A percentile compares a stretch with the other conserved stretches of the same genome.
These are phyloP conservation scores for Kuschelorhynchus macadamiae DNA, from an alignment of 2,888 invertebrate species.

Conservation along the genomic window DNA sequence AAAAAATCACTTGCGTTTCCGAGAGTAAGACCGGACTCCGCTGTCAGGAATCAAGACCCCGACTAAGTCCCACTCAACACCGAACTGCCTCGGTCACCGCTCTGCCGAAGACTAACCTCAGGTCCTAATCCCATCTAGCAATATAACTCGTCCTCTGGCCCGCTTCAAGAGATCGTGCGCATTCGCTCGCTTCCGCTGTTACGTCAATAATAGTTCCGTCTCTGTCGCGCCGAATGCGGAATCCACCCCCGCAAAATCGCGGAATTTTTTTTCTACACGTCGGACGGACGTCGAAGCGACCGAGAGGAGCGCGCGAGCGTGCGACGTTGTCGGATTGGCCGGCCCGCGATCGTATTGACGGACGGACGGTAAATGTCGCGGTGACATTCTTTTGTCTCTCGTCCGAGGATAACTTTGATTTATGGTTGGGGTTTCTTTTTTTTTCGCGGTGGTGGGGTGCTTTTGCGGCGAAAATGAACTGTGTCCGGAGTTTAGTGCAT, in stretches of 20 bases:
- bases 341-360: constrained; percentile 15
- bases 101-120: constrained; percentile 39
- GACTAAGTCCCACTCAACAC: neutral
- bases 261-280: constrained; percentile 45
- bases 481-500: constrained; percentile 1
- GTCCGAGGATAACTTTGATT: constrained; percentile 38
- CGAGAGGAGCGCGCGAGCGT: constrained; percentile 31
- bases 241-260: constrained; percentile 63
- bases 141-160: constrained; percentile 39
- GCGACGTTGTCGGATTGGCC: constrained; percentile 33
- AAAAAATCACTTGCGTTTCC: no score
- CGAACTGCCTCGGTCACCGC: constrained; percentile 36
- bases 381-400: constrained; percentile 44
- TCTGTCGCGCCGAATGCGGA: constrained; percentile 56
- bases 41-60: constrained; percentile 11
- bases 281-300: constrained; percentile 5
- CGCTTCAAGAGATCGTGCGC: constrained; percentile 51
- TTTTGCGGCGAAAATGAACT: constrained; percentile 7
- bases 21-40: no score
- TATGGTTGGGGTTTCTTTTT: constrained; percentile 31
- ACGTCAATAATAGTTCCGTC: constrained; percentile 66
- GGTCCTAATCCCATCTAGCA: constrained; percentile 34
- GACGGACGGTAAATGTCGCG: constrained; percentile 30
- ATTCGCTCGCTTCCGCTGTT: constrained; percentile 63
- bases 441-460: neutral